A percentile compares a stretch with the other conserved stretches of the same genome.
Evolutionary conservation across 1,140 invertebrate species (phyloP).

Genomic region (Bombus superbus): DNA sequence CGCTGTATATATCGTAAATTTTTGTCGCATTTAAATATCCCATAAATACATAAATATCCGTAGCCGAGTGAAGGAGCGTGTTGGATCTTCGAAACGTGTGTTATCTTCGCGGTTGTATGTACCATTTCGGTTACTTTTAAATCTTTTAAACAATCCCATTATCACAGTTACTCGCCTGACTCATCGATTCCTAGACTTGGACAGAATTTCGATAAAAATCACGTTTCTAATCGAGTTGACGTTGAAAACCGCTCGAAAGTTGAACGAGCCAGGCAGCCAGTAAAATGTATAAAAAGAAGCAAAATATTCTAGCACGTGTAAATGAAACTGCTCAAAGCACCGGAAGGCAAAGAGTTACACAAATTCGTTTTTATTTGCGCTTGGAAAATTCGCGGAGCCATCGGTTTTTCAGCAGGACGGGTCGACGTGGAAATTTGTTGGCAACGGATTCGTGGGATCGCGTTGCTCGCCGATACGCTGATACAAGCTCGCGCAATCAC

Average conservation of each 20-base stretch:
- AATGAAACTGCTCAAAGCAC: background rate
- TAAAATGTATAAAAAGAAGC: background rate
- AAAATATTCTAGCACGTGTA: background rate
- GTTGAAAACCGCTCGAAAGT: background rate
- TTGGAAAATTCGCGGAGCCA: constrained; percentile 23
- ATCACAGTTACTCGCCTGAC: background rate
- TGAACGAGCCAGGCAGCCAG: background rate
- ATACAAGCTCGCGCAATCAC: constrained; percentile 41
- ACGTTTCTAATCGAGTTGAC: background rate
- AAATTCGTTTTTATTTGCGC: background rate
- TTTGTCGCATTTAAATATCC: background rate
- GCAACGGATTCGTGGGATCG: constrained; percentile 21
- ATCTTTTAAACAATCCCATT: background rate
- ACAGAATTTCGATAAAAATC: background rate
- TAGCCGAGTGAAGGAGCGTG: background rate
- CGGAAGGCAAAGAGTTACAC: background rate
- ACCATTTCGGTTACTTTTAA: background rate
- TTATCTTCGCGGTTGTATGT: background rate
- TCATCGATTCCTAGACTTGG: background rate
- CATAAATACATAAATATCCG: background rate
- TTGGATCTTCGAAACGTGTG: background rate
- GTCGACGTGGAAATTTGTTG: constrained; percentile 30
- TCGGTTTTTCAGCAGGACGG: background rate
- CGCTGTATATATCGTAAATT: background rate
- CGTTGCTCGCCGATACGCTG: constrained; percentile 34